Base-by-base conservation (phyloP, 2,113 vertebrate species). In the Plecturocebus donacophilus region DNA sequence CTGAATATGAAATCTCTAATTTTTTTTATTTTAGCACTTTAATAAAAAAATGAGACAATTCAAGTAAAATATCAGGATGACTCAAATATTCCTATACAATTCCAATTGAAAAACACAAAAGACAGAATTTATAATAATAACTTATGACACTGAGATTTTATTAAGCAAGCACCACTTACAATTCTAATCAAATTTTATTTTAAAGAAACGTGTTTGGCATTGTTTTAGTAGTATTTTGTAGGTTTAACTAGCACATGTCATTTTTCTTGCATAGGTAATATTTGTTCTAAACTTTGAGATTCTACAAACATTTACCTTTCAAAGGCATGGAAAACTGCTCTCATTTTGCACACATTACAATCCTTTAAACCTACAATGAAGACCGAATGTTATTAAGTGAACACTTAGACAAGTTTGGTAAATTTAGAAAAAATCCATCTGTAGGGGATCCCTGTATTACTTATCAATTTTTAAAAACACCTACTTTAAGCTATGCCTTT, bases 41-140 rank as follows among this genome's bases (percentile, higher is more conserved):
- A 88, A 76, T 17, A 56, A 58, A 76, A 79, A 94, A 86, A 79
- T 4, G 66, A 91, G 40, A 82, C 0, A 82, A 81, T 88, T 95
- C 30, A 73, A 58, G 10, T 1, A 66, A 96, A 30, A 58, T 30
- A 47, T 45, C 45, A 3, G 3, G 2, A 3, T 95, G 38, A 91
- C 76, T 96, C 64, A 96, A 84, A n/a, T 40, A 38, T 32, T 38
- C 27, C 45, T 58, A 0, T 10, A 94, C 88, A 87, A 77, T 77
- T 85, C 30, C 19, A 83, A 75, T 17, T 49, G 30, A 25, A 92
- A 91, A 97, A 84, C 6, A 68, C 11, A 96, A 80, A 96, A 90
- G 38, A 61, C 1, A 49, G 19, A 92, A 6, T 66, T 71, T 20
- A 54, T 35, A 83, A 58, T 30, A 90, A 61, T 32, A 79, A 87